Evolutionary conservation across 30 jellyfish, hydroid and myxozoan species (phyloP), one percentile per base, ranked within the genome.

Genomic region (Aurelia aurita): DNA sequence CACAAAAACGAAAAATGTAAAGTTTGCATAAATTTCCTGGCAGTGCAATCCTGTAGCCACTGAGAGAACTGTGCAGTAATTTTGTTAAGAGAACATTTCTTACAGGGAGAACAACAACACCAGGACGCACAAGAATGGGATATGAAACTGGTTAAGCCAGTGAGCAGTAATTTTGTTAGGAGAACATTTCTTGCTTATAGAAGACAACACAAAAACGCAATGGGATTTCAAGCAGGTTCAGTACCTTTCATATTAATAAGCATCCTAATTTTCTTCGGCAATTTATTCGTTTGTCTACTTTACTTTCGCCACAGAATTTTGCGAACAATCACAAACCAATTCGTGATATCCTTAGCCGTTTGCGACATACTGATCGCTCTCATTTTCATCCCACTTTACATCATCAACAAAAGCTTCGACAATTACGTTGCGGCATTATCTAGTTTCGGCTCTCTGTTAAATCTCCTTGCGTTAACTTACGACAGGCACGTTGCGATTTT

Each of bases 401-500:
- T 87, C 22, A 32, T 87, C 35, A 69, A 53, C 66, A 47, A 47
- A n/a, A 58, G 79, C 0, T 44, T 75, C 58, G 70, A 77, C 32
- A 54, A 75, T 28, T 78, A 74, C 64, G 69, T 87, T 26, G 90
- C 96, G 4, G 86, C 91, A 1, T 70, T 87, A 11, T 55, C 86
- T 49, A 83, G 96, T 32, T 87, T 87, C 45, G 90, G 83, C 9
- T 74, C 87, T 22, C 43, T 87, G 74, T 77, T 87, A 55, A 77
- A 87, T 29, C 87, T 87, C 10, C 81, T 83, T 10, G 96, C 96
- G 16, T 75, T 87, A 1, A 87, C 96, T 34, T 79, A 77, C 77
- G 96, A 87, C 51, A 71, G 96, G 4, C 69, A 87, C 43, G 79
- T 87, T 3, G 96, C 96, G 16, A 71, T 87, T 19, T 87, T 78